Percentiles rank a stretch among this genome's conserved stretches.
Conservation (phyloP, 1,140 invertebrate genomes). For the Leptonema lineaticorne region DNA sequence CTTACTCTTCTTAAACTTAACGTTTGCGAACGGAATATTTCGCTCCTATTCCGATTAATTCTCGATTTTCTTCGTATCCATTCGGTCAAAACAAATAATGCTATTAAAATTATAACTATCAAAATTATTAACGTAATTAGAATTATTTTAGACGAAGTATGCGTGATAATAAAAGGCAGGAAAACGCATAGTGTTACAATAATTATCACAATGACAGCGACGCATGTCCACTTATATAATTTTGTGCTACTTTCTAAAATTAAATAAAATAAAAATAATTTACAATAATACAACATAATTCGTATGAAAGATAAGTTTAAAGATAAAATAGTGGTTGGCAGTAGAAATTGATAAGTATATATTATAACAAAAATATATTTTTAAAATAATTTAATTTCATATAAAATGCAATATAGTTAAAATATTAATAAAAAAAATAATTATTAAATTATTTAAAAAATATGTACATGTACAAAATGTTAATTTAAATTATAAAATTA, state of each 20-base stretch:
- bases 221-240: background rate
- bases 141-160: slow-evolving; percentile 22
- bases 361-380: no score
- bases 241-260: background rate
- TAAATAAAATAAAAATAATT: no score
- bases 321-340: no score
- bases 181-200: slow-evolving; percentile 5
- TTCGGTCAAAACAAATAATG: slow-evolving; percentile 28
- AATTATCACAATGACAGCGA: slow-evolving; percentile 21
- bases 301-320: no score
- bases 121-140: slow-evolving; percentile 27
- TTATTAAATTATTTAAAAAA: background rate
- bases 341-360: no score
- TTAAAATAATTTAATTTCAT: background rate
- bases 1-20: slow-evolving; percentile 25
- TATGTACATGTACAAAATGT: no score
- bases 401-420: background rate
- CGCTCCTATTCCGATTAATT: slow-evolving; percentile 20
- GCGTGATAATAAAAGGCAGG: slow-evolving; percentile 30
- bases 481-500: no score
- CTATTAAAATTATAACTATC: slow-evolving; percentile 26
- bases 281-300: no score
- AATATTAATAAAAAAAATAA: background rate
- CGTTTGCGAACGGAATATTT: slow-evolving; percentile 26
- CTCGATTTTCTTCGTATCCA: slow-evolving; percentile 29